These are phyloP conservation scores for Sturnira hondurensis DNA, from an alignment of 2,113 vertebrate species.

Conservation along the genomic window DNA sequence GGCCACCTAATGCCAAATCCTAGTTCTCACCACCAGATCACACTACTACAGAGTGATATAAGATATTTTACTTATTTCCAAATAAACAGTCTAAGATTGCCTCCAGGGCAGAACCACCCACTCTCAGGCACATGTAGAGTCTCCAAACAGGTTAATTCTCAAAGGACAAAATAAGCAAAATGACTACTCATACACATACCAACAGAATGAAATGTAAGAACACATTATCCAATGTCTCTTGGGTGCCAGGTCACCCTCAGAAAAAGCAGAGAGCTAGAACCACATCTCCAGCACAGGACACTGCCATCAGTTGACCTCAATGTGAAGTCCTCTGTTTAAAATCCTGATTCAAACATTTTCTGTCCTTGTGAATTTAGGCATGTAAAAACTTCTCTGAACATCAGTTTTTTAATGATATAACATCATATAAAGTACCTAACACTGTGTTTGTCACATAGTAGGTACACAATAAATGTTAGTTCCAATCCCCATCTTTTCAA, in stretches of 20 bases:
- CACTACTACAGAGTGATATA: background rate
- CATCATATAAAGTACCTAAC: background rate
- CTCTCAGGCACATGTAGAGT: background rate
- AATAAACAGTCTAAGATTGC: background rate
- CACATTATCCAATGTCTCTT: background rate
- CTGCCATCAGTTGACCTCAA: background rate
- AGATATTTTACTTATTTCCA: background rate
- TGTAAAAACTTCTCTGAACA: background rate
- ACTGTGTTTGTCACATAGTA: background rate
- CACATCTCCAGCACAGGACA: background rate
- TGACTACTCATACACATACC: background rate
- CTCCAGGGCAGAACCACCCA: background rate
- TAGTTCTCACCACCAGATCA: background rate
- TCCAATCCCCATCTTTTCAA: background rate
- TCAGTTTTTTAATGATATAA: background rate
- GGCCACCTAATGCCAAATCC: background rate
- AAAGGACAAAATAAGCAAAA: constrained; percentile 53
- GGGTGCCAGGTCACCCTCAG: background rate
- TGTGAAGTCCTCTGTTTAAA: background rate
- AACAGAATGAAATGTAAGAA: background rate
- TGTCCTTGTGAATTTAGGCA: background rate
- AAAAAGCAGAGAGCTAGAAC: background rate
- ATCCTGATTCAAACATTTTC: background rate
- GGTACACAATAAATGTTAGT: background rate
- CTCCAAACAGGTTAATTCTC: constrained; percentile 39